A percentile compares a stretch with the other conserved stretches of the same genome.
phyloP scores from a whole-genome alignment of 2,888 invertebrate species.

The Oxycera nigricornis region DNA sequence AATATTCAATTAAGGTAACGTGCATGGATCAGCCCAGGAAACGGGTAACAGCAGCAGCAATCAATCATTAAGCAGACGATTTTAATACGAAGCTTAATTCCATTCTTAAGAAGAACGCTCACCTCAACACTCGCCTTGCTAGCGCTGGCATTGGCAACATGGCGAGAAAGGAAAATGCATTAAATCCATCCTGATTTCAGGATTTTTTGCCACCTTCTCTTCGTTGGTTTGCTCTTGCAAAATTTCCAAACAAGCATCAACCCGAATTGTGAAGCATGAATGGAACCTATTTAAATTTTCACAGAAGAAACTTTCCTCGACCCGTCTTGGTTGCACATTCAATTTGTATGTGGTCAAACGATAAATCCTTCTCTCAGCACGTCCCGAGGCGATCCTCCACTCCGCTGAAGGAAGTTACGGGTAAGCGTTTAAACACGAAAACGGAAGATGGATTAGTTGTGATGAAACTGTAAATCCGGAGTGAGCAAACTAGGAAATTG shows the following conservation, averaged over 20 bases:
- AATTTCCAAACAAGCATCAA: conserved; percentile 19
- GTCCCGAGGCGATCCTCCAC: conserved; percentile 12
- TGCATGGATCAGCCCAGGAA: not conserved
- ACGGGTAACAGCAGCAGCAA: not conserved
- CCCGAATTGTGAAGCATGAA: conserved; percentile 20
- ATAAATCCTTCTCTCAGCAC: conserved; percentile 28
- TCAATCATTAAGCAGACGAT: conserved; percentile 31
- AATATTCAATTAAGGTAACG: conserved; percentile 18
- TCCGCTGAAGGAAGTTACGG: conserved; percentile 24
- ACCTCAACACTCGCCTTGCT: not conserved
- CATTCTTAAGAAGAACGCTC: conserved; percentile 8
- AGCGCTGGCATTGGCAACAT: not conserved
- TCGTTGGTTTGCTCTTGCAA: not conserved
- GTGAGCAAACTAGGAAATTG: conserved; percentile 30
- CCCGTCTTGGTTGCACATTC: conserved; percentile 33
- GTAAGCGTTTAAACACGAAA: conserved; percentile 28
- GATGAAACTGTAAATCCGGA: conserved; percentile 30
- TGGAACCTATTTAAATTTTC: conserved; percentile 32
- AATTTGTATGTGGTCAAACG: conserved; percentile 37
- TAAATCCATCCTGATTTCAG: conserved; percentile 8
- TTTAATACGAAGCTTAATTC: conserved; percentile 9
- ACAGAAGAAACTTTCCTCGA: conserved; percentile 13
- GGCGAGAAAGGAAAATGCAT: not conserved
- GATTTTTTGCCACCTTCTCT: not conserved
- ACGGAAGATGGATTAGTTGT: conserved; percentile 35